Evolutionary conservation across 23 tunicate species (phyloP), one percentile per base, ranked within the genome.

Genomic region (Aplidium turbinatum): DNA sequence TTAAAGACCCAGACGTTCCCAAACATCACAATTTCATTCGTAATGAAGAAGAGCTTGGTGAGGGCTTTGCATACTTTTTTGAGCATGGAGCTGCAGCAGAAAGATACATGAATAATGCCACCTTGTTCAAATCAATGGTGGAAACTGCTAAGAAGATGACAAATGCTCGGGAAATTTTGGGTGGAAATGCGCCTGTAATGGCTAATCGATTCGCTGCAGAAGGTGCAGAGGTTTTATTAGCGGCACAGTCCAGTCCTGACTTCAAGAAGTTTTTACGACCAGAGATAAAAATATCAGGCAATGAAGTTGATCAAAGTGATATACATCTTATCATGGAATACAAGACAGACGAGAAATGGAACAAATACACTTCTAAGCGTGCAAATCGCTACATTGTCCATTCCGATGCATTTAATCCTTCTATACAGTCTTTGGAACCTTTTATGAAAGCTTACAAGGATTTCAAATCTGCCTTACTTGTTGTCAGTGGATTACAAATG

Each of bases 161-260:
- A 26, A 58, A 69, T 18, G 33, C 30, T 32, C 45, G 97, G 32
- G 48, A 16, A 18, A 80, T 24, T 11, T 38, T 75, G 32, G 98
- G 98, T 29, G 98, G 98, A 22, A 93, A 93, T 93, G 98, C 98
- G 3, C 93, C 94, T 9, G 98, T 93, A 13, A 93, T 93, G 81
- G 98, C 98, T 1, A 81, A 93, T 33, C 42, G 98, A 27, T 76
- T 93, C 45, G 98, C 98, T 9, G 53, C 68, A 28, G 85, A 93
- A 85, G 98, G 98, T 0, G 94, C 84, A 4, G 86, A 93, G 0
- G 89, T 93, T 0, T 36, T 93, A 42, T 63, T 93, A n/a, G 98
- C 84, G 0, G 90, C 94, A 0, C 90, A 80, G 47, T 39, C 77
- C 19, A 70, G 85, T 36, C 69, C 77, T 1, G 55, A 73, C 33